Evolutionary conservation across 2,888 invertebrate species (phyloP), one percentile per base, ranked within the genome.

Genomic region (Cryptus viduatorius): DNA sequence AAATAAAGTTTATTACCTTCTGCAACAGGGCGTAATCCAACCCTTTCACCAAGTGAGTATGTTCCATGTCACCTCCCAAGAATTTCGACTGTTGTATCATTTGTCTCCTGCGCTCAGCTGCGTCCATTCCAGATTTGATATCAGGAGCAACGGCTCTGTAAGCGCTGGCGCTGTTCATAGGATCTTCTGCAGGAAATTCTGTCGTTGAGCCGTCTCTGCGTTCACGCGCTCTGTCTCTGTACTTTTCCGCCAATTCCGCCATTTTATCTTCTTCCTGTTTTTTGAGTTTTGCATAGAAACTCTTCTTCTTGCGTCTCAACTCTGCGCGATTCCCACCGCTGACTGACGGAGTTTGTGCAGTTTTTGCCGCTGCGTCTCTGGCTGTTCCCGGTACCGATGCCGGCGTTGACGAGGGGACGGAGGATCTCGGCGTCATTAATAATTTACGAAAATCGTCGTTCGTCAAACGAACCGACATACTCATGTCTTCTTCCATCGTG

Each of bases 1-100:
- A 24, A 24, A 24, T 24, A 24, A 24, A 24, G 24, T 16, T 44
- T 14, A 64, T 61, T 88, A 98, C 98, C 95, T 99, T 98, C 91
- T 98, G 98, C 80, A 98, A 94, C 72, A 98, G 94, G 0, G 98
- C 98, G 94, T 98, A 98, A 95, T 98, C 98, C 92, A 98, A 94
- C 89, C 98, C 99, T 94, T 99, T 99, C 89, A 99, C 99, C 95
- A 99, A 98, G 94, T 99, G 99, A 93, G 99, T 99, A 91, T 99
- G 99, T 92, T 99, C 99, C 98, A 99, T 99, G 94, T 99, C 99
- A 95, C 99, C 99, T 93, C 99, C 99, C 95, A 99, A 98, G 94
- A 98, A 99, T 94, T 99, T 99, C 0, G 99, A 99, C 94, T 99
- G 99, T 93, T 97, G 97, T 92, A 99, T 99, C 95, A 99, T 96